Evolutionary conservation across 2,888 invertebrate species (phyloP), one percentile per base, ranked within the genome.

Genomic region (Drosophila nigritarsus): DNA sequence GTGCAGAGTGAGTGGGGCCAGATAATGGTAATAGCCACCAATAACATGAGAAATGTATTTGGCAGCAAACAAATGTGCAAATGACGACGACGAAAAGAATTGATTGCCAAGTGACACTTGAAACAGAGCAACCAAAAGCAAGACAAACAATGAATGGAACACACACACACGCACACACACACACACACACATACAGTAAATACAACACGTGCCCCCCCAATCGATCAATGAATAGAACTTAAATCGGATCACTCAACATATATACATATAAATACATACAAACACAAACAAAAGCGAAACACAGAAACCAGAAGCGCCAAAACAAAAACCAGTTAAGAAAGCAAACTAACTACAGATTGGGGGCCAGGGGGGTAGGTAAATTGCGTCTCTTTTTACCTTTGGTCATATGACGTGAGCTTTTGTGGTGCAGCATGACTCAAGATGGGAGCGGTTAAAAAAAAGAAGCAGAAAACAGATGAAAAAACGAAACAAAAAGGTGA

Each of bases 21-120:
- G 83, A 65, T 80, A 82, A 74, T 72, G 24, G 45, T 45, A 45
- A 45, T 45, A 45, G 71, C 76, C 48, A 20, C 66, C 74, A 79
- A 73, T 74, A 83, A 87, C 87, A 87, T 71, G 77, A 77, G 77
- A 80, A 85, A 82, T 79, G 69, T 73, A 82, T 73, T 78, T 65
- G 40, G 78, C 45, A 45, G 51, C 85, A 84, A 82, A 77, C 80
- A 82, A 81, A 74, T 82, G 69, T 62, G 66, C 55, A 75, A 75
- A 71, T 54, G 60, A 40, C 70, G 40, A 51, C 36, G 18, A 32
- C 55, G 53, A 56, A 64, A 61, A 18, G 66, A n/a, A 59, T 77
- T 62, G 77, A 79, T 76, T 80, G 79, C 73, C 77, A 80, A 76
- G 58, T 68, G 78, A 71, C 77, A 80, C 81, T 80, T 80, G 74